Conservation (phyloP, 2,888 invertebrate genomes). For the Oscheius myriophilus region DNA sequence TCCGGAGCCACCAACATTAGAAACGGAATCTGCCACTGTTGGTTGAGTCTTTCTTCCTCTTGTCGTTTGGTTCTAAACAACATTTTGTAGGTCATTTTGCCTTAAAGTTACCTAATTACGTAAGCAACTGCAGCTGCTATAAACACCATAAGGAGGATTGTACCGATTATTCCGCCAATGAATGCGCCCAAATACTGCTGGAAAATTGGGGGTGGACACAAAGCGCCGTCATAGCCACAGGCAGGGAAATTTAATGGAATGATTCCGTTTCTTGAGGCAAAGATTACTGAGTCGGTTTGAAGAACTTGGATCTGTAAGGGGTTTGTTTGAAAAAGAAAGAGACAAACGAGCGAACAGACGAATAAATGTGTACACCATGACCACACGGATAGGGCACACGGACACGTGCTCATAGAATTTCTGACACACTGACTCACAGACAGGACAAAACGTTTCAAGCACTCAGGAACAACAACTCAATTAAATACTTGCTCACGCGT, state of each 20-base stretch:
- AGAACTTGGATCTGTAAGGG: conserved; percentile 18
- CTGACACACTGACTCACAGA: no score
- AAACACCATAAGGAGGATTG: conserved; percentile 11
- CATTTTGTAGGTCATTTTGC: neutral
- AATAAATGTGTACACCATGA: no score
- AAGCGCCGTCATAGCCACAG: conserved; percentile 22
- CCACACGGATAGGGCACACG: no score
- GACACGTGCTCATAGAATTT: no score
- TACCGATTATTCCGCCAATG: neutral
- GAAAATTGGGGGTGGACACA: conserved; percentile 4
- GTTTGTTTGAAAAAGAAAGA: no score
- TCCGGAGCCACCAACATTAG: conserved; percentile 33
- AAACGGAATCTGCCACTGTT: conserved; percentile 47
- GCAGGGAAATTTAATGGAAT: conserved; percentile 13
- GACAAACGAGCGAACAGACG: no score
- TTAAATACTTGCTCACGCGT: no score
- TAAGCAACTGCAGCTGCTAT: conserved; percentile 3
- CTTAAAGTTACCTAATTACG: neutral
- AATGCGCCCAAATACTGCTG: conserved; percentile 17
- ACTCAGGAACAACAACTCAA: no score
- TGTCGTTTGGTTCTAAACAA: conserved; percentile 35
- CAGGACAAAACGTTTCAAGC: no score
- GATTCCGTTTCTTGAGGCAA: conserved; percentile 12
- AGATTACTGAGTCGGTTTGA: conserved; percentile 16
- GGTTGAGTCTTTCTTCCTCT: conserved; percentile 46